Conservation (phyloP, 2,113 vertebrate genomes). For the Rhineura floridana region DNA sequence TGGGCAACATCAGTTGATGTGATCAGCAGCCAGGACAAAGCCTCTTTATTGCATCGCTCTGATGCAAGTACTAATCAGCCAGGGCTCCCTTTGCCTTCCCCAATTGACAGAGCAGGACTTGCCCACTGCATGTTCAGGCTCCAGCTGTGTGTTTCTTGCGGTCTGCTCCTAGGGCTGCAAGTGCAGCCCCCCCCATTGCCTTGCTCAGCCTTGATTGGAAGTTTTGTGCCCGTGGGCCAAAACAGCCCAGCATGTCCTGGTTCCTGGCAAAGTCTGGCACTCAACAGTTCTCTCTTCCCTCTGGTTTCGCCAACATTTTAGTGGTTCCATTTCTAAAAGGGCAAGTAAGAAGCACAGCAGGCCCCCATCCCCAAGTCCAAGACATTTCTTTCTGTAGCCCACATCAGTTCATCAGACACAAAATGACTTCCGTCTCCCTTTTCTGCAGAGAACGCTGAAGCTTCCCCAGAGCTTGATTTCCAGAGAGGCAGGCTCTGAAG, state of each 20-base stretch:
- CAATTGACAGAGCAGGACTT: background rate
- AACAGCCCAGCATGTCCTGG: background rate
- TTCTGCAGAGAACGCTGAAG: conserved; percentile 40
- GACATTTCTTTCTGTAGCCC: background rate
- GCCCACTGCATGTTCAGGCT: background rate
- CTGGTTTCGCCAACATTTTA: conserved; percentile 28
- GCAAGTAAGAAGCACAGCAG: background rate
- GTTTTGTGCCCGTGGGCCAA: background rate
- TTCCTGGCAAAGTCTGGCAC: background rate
- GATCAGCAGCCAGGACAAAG: background rate
- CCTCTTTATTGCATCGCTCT: background rate
- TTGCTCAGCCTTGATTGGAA: background rate
- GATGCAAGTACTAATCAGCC: background rate
- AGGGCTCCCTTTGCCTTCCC: background rate
- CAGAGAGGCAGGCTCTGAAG: conserved; percentile 53
- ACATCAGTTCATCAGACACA: background rate
- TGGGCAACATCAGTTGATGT: background rate
- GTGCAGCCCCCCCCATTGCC: background rate
- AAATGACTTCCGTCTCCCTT: conserved; percentile 58
- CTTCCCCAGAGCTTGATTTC: conserved; percentile 61
- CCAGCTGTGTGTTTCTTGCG: background rate
- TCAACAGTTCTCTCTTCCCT: background rate
- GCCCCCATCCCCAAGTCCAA: background rate
- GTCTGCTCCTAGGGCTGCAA: background rate
- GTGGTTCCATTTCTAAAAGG: conserved; percentile 65